Evolutionary conservation across 2,888 invertebrate genomes (phyloP), one percentile per base, ranked within the genome.

Genomic region (Mactromeris polynyma): DNA sequence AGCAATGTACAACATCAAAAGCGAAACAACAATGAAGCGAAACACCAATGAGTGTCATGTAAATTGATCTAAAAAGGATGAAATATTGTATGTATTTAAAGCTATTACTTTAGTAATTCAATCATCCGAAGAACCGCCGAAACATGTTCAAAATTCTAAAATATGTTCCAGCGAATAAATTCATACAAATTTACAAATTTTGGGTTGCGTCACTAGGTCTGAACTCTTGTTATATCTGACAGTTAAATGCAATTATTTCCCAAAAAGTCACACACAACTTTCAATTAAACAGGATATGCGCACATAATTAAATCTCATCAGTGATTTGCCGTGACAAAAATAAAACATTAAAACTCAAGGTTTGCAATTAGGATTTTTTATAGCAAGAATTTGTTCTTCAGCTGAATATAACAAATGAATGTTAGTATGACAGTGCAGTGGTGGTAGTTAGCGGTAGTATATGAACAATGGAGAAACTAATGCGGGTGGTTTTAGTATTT

Each of bases 251-350:
- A 64, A 64, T 64, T 64, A 64, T 64, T 26, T 64, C 26, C 58
- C 4, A 26, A 26, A 64, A 64, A 9, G 26, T 26, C 26, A 1
- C 9, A n/a, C 21, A 64, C 11, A 64, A n/a, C 19, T 64, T 64
- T 64, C 26, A 26, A n/a, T 26, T 26, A 7, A 26, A 26, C 58
- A 9, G 26, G 58, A 64, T 26, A 11, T 26, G 21, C 26, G 2
- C 58, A 26, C n/a, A 64, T 9, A n/a, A 64, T 64, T 64, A 64
- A n/a, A 64, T n/a, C 0, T 64, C 58, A n/a, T 26, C 26, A 26
- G 58, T n/a, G 58, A 26, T 64, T 64, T 64, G n/a, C 58, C n/a
- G n/a, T 64, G 58, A 64, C 26, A 64, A 64, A 64, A 64, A 11
- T 7, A 26, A 26, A 26, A 26, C 58, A n/a, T 64, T n/a, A 64